These are phyloP conservation scores for Argyra leucocephala DNA, from an alignment of 2,888 invertebrate genomes.

Conservation along the genomic window DNA sequence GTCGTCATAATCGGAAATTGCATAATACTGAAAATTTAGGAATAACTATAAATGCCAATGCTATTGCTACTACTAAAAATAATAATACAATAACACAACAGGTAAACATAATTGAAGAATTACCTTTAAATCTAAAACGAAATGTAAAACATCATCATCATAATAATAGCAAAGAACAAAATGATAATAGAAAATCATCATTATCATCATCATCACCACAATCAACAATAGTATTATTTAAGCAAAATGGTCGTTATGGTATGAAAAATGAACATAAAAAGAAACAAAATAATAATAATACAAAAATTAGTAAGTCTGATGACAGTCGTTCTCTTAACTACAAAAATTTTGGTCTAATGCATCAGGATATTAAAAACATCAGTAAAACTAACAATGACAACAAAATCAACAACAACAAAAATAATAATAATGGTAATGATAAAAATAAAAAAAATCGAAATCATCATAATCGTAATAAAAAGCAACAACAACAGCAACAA, in stretches of 20 bases:
- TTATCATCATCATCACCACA: slow-evolving; percentile 14
- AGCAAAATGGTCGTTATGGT: not conserved
- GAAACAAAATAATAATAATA: not conserved
- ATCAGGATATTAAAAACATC: not conserved
- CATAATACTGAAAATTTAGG: not conserved
- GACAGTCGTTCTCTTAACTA: not conserved
- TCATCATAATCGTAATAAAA: not conserved
- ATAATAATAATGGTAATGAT: not conserved
- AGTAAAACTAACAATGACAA: not conserved
- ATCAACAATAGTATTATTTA: slow-evolving; percentile 5
- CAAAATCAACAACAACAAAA: not conserved
- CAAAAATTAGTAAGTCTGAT: not conserved
- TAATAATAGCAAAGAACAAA: not conserved
- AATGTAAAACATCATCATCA: slow-evolving; percentile 14
- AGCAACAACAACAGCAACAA: no score
- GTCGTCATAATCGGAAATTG: slow-evolving; percentile 3
- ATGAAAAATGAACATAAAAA: not conserved
- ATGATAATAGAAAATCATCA: slow-evolving; percentile 20
- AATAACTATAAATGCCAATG: not conserved
- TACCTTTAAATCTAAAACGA: slow-evolving; percentile 18
- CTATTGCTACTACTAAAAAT: not conserved
- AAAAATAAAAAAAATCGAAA: not conserved
- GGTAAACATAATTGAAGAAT: slow-evolving; percentile 18
- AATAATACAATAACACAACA: slow-evolving; percentile 13
- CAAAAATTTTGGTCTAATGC: not conserved